Evolutionary conservation across 2,797 vertebrate genomes (phyloP), one percentile per base, ranked within the genome.

Genomic region (Rhynchotus rufescens): DNA sequence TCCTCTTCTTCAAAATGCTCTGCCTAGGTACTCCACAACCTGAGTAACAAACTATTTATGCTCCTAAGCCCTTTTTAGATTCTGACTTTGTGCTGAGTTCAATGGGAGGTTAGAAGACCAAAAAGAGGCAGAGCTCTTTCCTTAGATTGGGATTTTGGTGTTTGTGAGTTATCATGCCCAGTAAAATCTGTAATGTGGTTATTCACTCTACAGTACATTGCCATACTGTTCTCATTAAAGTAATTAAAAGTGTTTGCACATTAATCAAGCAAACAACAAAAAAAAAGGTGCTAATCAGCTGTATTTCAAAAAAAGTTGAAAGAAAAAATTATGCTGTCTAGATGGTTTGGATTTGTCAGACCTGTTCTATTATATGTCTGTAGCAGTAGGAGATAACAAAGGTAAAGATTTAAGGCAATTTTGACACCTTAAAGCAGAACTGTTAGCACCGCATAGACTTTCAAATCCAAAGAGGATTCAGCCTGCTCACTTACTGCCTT

Each of bases 381-480:
- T 81, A 96, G 84, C 92, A 96, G 96, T 92, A 87, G 94, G 95
- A 91, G 95, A 89, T 95, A 96, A 97, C 94, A 97, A 96, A 97
- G 93, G 86, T 84, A 81, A 96, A 97, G 97, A 97, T 97, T 97
- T 95, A 96, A 97, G 96, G 96, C 97, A 97, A 96, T 97, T 97
- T 97, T 97, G 97, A 97, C 97, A 96, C 95, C 97, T 97, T 94
- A 96, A 96, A 97, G 95, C 72, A 89, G 90, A 91, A 85, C 94
- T 90, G 95, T 96, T 90, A 92, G 92, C 82, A 90, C 81, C 75
- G 86, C 83, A 85, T 44, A 90, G 91, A 92, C 96, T 97, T 97
- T 97, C 95, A 97, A 97, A 96, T 95, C 97, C 94, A 93, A 97
- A 97, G 97, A 97, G 96, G 93, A 97, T 97, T 97, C 97, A 96